These are phyloP conservation scores for Heteronetta atricapilla DNA, from an alignment of 2,113 vertebrate genomes.

Conservation along the genomic window DNA sequence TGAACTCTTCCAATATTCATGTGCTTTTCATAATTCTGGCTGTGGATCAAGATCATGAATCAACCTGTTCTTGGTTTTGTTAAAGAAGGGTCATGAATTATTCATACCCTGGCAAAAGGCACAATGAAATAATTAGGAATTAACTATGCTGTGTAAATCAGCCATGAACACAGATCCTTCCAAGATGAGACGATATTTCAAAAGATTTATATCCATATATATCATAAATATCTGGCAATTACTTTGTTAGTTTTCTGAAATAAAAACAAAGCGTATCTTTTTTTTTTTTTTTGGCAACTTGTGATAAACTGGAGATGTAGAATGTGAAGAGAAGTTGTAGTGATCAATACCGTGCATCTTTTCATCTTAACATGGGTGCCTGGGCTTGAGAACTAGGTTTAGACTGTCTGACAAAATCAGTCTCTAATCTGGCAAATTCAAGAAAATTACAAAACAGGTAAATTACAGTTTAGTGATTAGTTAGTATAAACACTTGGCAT, in stretches of 20 bases:
- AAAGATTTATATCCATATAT: background rate
- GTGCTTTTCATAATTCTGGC: conserved; percentile 3
- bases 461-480: background rate
- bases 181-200: conserved; percentile 13
- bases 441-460: background rate
- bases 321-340: background rate
- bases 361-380: background rate
- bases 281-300: background rate
- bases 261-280: background rate
- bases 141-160: conserved; percentile 34
- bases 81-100: conserved; percentile 55
- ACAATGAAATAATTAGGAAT: conserved; percentile 43
- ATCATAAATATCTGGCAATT: conserved; percentile 31
- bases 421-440: background rate
- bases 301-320: background rate
- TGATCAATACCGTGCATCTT: background rate
- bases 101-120: conserved; percentile 44
- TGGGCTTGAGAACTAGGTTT: background rate
- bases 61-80: conserved; percentile 46
- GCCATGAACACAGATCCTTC: background rate
- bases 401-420: background rate
- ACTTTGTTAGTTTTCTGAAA: conserved; percentile 20
- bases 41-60: conserved; percentile 39
- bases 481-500: background rate
- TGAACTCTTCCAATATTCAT: background rate